Evolutionary conservation across 2,888 invertebrate species (phyloP), one percentile per base, ranked within the genome.

Genomic region (Hypena proboscidalis): DNA sequence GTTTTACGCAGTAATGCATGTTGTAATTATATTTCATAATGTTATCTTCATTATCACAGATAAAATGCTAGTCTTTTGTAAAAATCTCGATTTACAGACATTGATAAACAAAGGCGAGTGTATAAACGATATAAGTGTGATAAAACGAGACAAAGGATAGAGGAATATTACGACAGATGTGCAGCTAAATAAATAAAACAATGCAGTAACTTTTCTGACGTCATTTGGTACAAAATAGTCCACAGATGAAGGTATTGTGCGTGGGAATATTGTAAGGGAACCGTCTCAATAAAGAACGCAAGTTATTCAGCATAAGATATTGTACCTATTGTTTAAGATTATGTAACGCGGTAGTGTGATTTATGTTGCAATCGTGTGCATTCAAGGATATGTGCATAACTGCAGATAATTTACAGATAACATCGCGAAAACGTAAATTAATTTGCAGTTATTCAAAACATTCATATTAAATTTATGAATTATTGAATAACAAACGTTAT

Each of bases 221-320:
- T 77, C 79, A 74, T 56, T 48, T 23, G n/a, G 54, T 50, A 72
- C 60, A 60, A 70, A 71, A 74, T 72, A 74, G 70, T 72, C 57
- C 67, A 77, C 78, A 77, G 61, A 74, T 79, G 80, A 73, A 78
- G 77, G 77, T 78, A 74, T 66, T 67, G 66, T 58, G 64, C 77
- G 77, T 80, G 81, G 76, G 79, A 78, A 79, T 58, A 43, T 52
- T 44, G 60, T 52, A 36, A 67, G 47, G 45, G 60, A 59, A 63
- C 51, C 52, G 43, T 51, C 42, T 44, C 32, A 39, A 36, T 49
- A 47, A 49, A 45, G 17, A 47, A 58, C 44, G 38, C 40, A 35
- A 50, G 42, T 38, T 39, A 48, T 44, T 42, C 36, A 44, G 29
- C 29, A 14, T 53, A 35, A 42, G 37, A 41, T 35, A 42, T 20